Base-by-base conservation (phyloP, 1,140 invertebrate species). In the Acromyrmex heyeri region DNA sequence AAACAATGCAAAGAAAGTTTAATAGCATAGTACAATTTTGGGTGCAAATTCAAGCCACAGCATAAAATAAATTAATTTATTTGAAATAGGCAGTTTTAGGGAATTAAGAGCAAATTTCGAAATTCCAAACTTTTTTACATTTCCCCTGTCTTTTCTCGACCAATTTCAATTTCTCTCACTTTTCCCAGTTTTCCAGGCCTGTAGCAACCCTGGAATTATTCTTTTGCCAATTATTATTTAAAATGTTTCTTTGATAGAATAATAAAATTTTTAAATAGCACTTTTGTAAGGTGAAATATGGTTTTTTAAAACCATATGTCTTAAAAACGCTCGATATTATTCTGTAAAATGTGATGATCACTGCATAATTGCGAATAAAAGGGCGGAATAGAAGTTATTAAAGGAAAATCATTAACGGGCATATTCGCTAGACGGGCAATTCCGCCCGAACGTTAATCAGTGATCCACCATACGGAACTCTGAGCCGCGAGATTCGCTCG, bases 381-480 rank as follows among this genome's bases (percentile, higher is more conserved):
- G 48, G 16, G 4, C 34, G 57, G 30, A 55, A 5, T 8, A 75
- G 1, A 75, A 75, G 12, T 57, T 24, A n/a, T 78, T 30, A 48
- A 65, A 65, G 48, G 16, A 30, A 10, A 79, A 24, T 53, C n/a
- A 79, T 38, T 57, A 44, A 10, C 30, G 21, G 2, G n/a, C 30
- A 16, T 48, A 73, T 44, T 30, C 55, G 38, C n/a, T 14, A 21
- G 59, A 30, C 8, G 24, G 16, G 38, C 77, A 59, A 67, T 53
- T 34, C 64, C 55, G 4, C 7, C 24, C 24, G 14, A 78, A 64
- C 81, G 77, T 88, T 75, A 79, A 86, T 89, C 86, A 86, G 59
- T 44, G 59, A 55, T 75, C n/a, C 64, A 38, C 38, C 73, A 55
- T 88, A 55, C 21, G 59, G 44, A 78, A 65, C 59, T 48, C 12